Percentiles rank a stretch among this genome's conserved stretches.
Evolutionary conservation across 2,113 vertebrate genomes (phyloP).

Genomic region (Siphamia tubifer): DNA sequence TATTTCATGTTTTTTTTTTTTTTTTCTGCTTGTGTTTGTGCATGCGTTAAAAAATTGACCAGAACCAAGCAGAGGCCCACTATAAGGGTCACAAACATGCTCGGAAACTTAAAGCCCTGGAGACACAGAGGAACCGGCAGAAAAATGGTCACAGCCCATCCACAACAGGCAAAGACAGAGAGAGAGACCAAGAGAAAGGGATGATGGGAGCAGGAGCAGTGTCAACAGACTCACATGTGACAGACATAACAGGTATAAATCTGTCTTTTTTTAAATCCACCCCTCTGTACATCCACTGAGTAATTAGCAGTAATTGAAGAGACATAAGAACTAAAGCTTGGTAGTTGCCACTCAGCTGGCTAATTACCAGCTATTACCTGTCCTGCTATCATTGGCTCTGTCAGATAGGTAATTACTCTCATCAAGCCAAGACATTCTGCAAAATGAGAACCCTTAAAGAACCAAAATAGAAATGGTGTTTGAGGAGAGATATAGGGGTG

Average conservation of each 20-base stretch:
- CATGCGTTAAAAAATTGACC: conserved; percentile 5
- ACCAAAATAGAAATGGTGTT: conserved; percentile 5
- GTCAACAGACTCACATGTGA: conserved; percentile 24
- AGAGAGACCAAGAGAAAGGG: conserved; percentile 17
- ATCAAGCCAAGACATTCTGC: conserved; percentile 31
- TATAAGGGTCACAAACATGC: conserved; percentile 98
- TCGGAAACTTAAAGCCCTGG: conserved; percentile 91
- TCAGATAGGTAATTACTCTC: conserved; percentile 57
- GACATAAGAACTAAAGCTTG: conserved; percentile 36
- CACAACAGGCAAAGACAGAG: conserved; percentile 40
- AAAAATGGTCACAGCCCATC: conserved; percentile 38
- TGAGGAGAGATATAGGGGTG: not conserved
- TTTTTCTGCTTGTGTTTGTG: conserved; percentile 5
- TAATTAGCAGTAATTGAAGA: conserved; percentile 56
- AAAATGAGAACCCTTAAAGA: conserved; percentile 30
- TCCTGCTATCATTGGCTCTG: conserved; percentile 51
- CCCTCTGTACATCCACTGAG: not conserved
- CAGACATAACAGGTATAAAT: conserved; percentile 61
- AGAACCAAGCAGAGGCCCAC: conserved; percentile 98
- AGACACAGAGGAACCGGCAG: conserved; percentile 81
- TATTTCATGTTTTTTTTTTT: not conserved
- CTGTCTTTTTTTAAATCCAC: conserved; percentile 15
- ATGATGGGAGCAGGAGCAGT: conserved; percentile 15
- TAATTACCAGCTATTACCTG: conserved; percentile 71
- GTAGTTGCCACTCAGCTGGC: conserved; percentile 60